Evolutionary conservation across 2,797 vertebrate genomes (phyloP), one percentile per base, ranked within the genome.

Genomic region (Sebastes iracundus): DNA sequence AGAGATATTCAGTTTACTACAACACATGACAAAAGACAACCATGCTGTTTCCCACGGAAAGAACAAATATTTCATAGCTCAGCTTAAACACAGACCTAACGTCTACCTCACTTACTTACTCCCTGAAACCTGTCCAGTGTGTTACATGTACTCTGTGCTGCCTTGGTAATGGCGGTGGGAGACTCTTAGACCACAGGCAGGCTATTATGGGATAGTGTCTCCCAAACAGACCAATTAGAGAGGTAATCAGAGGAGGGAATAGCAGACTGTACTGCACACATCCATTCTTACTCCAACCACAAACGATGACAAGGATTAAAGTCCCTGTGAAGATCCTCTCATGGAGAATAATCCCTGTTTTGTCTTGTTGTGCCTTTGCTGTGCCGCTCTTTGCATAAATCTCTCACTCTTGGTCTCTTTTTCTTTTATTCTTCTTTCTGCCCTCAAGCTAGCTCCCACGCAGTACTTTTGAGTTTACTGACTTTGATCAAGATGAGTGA

Each of bases 171-270:
- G 25, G 35, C 35, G 33, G 78, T 46, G 80, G 64, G 76, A 82
- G 77, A 64, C 75, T 79, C 32, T 65, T 56, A 76, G 89, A 94
- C 93, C 93, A 72, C 94, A 90, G 83, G 53, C 85, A 49, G 83
- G 80, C 88, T 89, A 93, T 92, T 94, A 93, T 88, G 83, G 83
- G 70, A 89, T 85, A 90, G 81, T 90, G 90, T 93, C 84, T 92
- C 84, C 87, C 86, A 92, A 93, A 88, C 88, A 89, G 90, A 88
- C 85, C 88, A 91, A 93, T 93, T 93, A 90, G 69, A 90, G 72
- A 25, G 56, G 87, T 86, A 91, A 85, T 89, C 85, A 74, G 85
- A 82, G 84, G 72, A 73, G 79, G 75, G 66, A 77, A 81, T 64
- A 53, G 81, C 63, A 67, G 77, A 78, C 81, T 74, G 33, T 49